Percentiles rank a stretch among this genome's conserved stretches.
Conservation (phyloP, 2,113 vertebrate genomes). For the Campylorhamphus procurvoides region DNA sequence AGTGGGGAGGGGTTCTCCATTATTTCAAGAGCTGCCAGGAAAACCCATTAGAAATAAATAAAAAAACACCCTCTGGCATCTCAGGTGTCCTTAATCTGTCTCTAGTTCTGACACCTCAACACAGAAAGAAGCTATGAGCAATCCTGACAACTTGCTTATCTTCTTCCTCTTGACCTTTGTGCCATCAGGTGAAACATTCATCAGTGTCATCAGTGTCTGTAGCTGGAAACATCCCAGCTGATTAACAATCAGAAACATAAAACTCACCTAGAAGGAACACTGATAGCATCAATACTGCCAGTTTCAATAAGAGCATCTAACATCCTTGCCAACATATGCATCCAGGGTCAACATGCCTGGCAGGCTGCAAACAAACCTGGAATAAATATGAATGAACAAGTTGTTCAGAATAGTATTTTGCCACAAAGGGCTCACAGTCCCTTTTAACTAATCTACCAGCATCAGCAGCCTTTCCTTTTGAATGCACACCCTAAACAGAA, state of each 20-base stretch:
- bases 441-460: not conserved
- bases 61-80: not conserved
- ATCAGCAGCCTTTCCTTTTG: conserved; percentile 24
- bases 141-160: not conserved
- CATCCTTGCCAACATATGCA: not conserved
- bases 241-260: conserved; percentile 30
- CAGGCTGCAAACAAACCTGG: conserved; percentile 11
- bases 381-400: not conserved
- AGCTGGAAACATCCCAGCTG: conserved; percentile 4
- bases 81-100: not conserved
- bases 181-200: conserved; percentile 23
- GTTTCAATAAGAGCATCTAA: not conserved
- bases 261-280: conserved; percentile 13
- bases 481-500: not conserved
- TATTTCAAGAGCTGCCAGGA: not conserved
- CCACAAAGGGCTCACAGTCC: not conserved
- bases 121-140: not conserved
- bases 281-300: not conserved
- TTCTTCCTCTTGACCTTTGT: conserved; percentile 20
- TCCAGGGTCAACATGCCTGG: not conserved
- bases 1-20: not conserved
- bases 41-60: not conserved
- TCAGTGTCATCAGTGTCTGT: not conserved
- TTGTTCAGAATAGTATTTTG: not conserved
- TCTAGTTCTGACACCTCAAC: not conserved